Conservation (phyloP, 2,888 invertebrate species). For the Polydrusus tereticollis region DNA sequence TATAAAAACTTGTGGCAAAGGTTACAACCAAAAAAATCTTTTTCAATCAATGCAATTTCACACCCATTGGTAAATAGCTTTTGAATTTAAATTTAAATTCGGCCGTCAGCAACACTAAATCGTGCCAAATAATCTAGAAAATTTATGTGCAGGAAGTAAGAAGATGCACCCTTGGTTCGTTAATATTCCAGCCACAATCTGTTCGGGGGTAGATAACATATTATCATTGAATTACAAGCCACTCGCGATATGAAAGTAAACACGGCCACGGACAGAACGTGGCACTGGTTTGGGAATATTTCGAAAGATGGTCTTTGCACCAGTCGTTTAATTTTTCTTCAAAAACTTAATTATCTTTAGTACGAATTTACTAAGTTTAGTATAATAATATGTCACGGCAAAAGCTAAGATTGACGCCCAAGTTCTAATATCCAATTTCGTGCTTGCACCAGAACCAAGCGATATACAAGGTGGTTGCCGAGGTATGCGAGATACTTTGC, state of each 20-base stretch:
- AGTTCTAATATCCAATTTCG: no score
- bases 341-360: no score
- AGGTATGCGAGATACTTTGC: no score
- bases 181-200: constrained; percentile 63
- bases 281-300: constrained; percentile 4
- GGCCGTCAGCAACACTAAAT: constrained; percentile 28
- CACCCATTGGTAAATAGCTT: no score
- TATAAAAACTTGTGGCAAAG: no score
- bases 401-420: no score
- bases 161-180: constrained; percentile 58
- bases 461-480: no score
- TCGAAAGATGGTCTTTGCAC: constrained; percentile 5
- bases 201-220: constrained; percentile 63
- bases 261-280: constrained; percentile 48
- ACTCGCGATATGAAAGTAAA: constrained; percentile 58
- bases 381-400: no score
- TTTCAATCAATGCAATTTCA: no score
- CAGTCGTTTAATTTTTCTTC: background rate
- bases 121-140: constrained; percentile 56
- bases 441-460: no score
- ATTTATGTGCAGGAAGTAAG: constrained; percentile 56
- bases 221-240: constrained; percentile 64
- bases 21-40: no score
- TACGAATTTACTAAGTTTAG: no score
- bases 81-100: constrained; percentile 26